Base-by-base conservation (phyloP, 2,888 invertebrate species). In the Unio pictorum region DNA sequence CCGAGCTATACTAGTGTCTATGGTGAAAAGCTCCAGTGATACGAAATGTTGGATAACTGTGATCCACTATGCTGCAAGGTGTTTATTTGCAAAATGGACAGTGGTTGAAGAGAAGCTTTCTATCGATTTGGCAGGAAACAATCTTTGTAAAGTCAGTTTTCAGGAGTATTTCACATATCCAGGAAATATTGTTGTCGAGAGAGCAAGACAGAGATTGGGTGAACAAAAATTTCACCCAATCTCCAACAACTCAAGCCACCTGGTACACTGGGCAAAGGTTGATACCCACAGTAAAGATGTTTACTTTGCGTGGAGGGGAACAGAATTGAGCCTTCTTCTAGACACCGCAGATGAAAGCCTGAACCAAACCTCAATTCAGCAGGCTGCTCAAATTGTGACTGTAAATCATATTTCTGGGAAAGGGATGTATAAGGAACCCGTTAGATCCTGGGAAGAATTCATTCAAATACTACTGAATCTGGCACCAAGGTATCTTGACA, bases 231-330 rank as follows among this genome's bases (percentile, higher is more conserved):
- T 67, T 56, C 60, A 58, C 7, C 15, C 57, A 0, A 34, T 55
- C 15, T 54, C 59, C 5, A 74, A 74, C 56, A 71, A 68, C 8
- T 71, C 74, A 7, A 69, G 57, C 60, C 66, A 71, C 28, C 58
- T 74, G 20, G 74, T 67, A 8, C 71, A 71, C 28, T 74, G 74
- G 74, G 71, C 74, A n/a, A 68, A 68, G n/a, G 74, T 74, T 5
- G 64, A 70, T 34, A 62, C 71, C 18, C 71, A 74, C 30, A 66
- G 0, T 17, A 71, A 71, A 18, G 56, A 34, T 17, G 23, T 71
- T 56, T 56, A 68, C 1, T 45, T 23, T 4, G 59, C 59, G 23
- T 7, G 1, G 34, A 34, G 7, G 34, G 34, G 34, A 7, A 34
- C 34, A 34, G 34, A 34, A 34, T 34, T 7, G 34, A 34, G 34